Evolutionary conservation across 2,797 vertebrate genomes (phyloP).

Genomic region (Rhinatrema bivittatum): DNA sequence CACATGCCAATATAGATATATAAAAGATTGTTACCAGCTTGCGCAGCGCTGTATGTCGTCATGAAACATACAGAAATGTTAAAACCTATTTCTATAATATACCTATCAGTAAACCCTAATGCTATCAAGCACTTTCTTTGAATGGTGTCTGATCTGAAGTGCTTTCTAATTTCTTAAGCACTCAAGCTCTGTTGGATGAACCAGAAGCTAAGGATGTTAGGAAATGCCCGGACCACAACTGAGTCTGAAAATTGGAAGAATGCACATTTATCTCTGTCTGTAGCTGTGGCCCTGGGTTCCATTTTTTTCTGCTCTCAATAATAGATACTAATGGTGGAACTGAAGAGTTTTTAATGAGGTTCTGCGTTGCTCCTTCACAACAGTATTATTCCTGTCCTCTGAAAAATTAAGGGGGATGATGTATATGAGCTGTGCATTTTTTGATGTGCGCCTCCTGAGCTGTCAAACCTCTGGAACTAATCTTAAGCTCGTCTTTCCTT

Average conservation of each 20-base stretch:
- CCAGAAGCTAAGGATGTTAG: not conserved
- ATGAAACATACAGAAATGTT: too few relatives aligned
- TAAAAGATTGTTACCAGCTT: too few relatives aligned
- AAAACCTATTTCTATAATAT: too few relatives aligned
- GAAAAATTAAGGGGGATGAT: conserved; percentile 36
- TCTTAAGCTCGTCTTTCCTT: conserved; percentile 33
- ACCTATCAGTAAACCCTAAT: too few relatives aligned
- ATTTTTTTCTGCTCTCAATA: conserved; percentile 15
- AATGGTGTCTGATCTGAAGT: too few relatives aligned
- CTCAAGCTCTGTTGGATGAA: too few relatives aligned
- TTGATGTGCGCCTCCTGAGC: conserved; percentile 32
- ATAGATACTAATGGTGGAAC: conserved; percentile 1
- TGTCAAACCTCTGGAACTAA: conserved; percentile 22
- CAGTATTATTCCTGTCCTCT: not conserved
- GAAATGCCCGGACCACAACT: conserved; percentile 21
- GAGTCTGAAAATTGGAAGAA: conserved; percentile 3
- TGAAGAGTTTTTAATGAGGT: conserved; percentile 14
- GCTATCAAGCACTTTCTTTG: too few relatives aligned
- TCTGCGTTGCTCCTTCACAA: conserved; percentile 11
- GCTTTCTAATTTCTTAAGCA: too few relatives aligned
- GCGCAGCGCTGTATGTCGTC: too few relatives aligned
- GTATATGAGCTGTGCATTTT: conserved; percentile 21
- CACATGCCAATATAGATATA: too few relatives aligned
- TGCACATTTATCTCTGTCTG: conserved; percentile 18
- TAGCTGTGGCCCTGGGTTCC: not conserved